Base-by-base conservation (phyloP, 2,888 invertebrate species). In the Odontomyia ornata region DNA sequence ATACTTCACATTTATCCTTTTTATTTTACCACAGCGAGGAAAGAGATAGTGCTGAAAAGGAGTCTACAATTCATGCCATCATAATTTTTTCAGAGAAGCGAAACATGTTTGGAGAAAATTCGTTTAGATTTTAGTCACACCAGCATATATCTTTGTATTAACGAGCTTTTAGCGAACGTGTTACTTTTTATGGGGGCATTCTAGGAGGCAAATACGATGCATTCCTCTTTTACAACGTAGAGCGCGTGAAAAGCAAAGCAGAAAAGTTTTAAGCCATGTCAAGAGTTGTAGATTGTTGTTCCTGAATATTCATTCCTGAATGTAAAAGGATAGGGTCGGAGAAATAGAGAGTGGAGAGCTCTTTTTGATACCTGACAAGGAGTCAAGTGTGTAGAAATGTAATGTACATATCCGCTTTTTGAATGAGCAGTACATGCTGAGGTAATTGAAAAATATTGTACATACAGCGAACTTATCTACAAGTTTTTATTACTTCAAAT, bases 361-460 rank as follows among this genome's bases (percentile, higher is more conserved):
- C 9, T 9, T 9, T 36, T 36, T 9, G 36, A n/a, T 9, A 36
- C 9, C 36, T 9, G 3, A 36, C 36, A 36, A 36, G 36, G 36
- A 36, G 36, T 9, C 36, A 36, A 36, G 36, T 9, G 9, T 36
- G 36, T 36, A 36, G 5, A 9, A 9, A 36, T 36, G 36, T 36
- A 36, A 9, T 23, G 21, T 21, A 25, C 21, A 60, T 18, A 25
- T 60, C 21, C 25, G 36, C 60, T 21, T 23, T 1, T 36, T 60
- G 43, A 13, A 36, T 67, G 18, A 23, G n/a, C 11, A n/a, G 36
- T 15, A 36, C n/a, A 18, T 30, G 36, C 2, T n/a, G 2, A 11
- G 43, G 67, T 67, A 67, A 67, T 67, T 67, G 67, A 67, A 67
- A 67, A 67, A 43, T 43, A 67, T 67, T 67, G 67, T 67, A 18